These are phyloP conservation scores for Ectobius pallidus DNA, from an alignment of 2,888 invertebrate species.

Conservation along the genomic window DNA sequence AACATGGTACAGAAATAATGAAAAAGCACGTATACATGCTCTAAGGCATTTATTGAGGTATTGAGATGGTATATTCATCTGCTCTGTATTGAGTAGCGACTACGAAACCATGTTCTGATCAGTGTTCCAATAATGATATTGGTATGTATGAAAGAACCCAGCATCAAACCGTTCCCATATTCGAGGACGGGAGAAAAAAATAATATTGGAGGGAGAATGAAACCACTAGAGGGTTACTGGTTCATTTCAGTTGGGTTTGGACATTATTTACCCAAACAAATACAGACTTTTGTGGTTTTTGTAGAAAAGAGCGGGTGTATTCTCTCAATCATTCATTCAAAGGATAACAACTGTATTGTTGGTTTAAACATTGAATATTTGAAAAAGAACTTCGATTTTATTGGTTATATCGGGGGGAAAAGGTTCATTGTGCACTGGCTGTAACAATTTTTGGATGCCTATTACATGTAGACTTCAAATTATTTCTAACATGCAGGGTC, in stretches of 20 bases:
- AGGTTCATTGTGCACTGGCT: no score
- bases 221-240: neutral
- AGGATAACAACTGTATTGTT: no score
- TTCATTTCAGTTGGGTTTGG: neutral
- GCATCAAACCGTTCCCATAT: neutral
- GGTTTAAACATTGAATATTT: no score
- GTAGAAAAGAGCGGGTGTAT: no score
- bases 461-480: no score
- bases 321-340: no score
- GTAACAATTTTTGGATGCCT: no score
- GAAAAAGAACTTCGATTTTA: no score
- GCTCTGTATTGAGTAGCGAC: no score
- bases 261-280: neutral
- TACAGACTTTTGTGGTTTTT: neutral
- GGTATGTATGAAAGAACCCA: neutral
- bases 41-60: conserved; percentile 12
- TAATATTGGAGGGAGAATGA: neutral
- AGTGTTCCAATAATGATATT: neutral
- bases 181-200: neutral
- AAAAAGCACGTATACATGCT: neutral
- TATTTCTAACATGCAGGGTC: no score
- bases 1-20: neutral
- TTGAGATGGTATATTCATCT: neutral
- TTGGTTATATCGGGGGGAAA: no score
- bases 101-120: neutral